A percentile compares a stretch with the other conserved stretches of the same genome.
These are phyloP conservation scores for Anas platyrhynchos DNA, from an alignment of 2,113 vertebrate genomes.

Conservation along the genomic window DNA sequence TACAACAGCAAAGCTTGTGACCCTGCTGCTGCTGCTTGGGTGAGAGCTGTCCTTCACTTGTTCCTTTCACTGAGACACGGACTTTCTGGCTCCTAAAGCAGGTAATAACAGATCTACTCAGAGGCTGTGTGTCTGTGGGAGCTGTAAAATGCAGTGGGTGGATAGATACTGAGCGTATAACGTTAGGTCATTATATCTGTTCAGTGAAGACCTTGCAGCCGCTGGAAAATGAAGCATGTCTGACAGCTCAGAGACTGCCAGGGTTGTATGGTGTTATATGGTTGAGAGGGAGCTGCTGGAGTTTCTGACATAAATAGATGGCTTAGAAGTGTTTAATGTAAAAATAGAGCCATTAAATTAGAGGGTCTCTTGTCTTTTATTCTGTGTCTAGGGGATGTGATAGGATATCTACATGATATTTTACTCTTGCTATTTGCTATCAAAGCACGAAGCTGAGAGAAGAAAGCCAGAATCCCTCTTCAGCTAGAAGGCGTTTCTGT, in stretches of 20 bases:
- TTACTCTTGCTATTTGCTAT: neutral
- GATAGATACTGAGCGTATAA: neutral
- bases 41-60: neutral
- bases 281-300: neutral
- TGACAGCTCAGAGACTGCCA: neutral
- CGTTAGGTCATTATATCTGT: neutral
- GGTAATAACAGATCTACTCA: neutral
- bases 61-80: neutral
- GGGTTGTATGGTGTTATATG: neutral
- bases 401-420: neutral
- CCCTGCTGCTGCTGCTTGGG: neutral
- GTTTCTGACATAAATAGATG: neutral
- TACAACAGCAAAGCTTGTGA: neutral
- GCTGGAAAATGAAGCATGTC: neutral
- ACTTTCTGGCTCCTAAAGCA: neutral
- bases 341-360: neutral
- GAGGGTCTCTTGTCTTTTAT: neutral
- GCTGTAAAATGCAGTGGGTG: neutral
- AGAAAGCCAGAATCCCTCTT: neutral
- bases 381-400: neutral
- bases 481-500: neutral
- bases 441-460: neutral
- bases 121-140: neutral
- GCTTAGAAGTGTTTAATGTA: neutral
- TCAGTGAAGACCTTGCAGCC: neutral